Evolutionary conservation across 2,113 vertebrate genomes (phyloP), one percentile per base, ranked within the genome.

Genomic region (Illadopsis cleaveri): DNA sequence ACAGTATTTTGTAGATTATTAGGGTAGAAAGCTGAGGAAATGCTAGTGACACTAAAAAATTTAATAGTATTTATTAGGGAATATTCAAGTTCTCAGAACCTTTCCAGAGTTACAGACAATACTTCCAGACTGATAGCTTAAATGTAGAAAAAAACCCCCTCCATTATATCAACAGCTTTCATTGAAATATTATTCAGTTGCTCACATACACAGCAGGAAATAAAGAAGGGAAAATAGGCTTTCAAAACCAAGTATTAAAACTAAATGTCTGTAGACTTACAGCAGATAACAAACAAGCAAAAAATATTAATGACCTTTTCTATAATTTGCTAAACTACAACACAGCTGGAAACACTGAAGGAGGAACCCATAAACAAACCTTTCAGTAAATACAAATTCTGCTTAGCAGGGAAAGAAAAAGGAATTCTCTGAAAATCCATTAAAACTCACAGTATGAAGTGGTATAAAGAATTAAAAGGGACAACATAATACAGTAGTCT

Each of bases 381-480:
- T 96, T 96, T 85, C 90, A 93, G 93, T 97, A 97, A 97, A 97
- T 86, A 95, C 47, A 96, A 95, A 94, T 82, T 80, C 82, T 97
- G 50, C 68, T 93, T 95, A 91, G 35, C 48, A 90, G 38, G 91
- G 62, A 94, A 96, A 86, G 51, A 94, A 97, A 97, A 65, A 78
- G 44, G 82, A 96, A 80, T 88, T 64, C 75, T 94, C 71, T 88
- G 71, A 94, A 97, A 98, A 86, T 40, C 89, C 91, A 97, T 97
- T 97, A 98, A 97, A 97, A 94, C 53, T 95, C 97, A 91, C 97
- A 98, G 96, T 98, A 85, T 98, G 97, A 98, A 97, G 95, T 93
- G 71, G 91, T 84, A 94, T 54, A 73, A 96, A 97, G 97, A 97
- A 96, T 90, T 96, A 97, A 96, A 96, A 89, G 45, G 82, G 56